A percentile compares a stretch with the other conserved stretches of the same genome.
Conservation (phyloP, 2,113 vertebrate genomes). For the Girardinichthys multiradiatus region DNA sequence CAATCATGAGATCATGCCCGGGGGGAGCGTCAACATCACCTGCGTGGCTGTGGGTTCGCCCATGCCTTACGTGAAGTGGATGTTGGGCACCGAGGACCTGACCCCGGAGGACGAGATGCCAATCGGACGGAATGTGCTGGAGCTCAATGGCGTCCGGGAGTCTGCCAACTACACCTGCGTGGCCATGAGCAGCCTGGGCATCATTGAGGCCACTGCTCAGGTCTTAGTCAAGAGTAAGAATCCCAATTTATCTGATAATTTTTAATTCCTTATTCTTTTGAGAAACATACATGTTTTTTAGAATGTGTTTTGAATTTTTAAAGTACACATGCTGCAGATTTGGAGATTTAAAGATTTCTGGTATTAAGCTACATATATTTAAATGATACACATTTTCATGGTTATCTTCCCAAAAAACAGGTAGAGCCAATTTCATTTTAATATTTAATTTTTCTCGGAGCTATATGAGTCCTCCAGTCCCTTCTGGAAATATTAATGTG, state of each 20-base stretch:
- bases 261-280: neutral
- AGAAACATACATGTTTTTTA: neutral
- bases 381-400: neutral
- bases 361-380: neutral
- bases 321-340: neutral
- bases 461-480: neutral
- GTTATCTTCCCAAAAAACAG: neutral
- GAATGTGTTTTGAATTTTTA: neutral
- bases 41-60: constrained; percentile 97
- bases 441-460: neutral
- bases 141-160: constrained; percentile 94
- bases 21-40: constrained; percentile 97
- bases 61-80: constrained; percentile 99
- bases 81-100: constrained; percentile 94
- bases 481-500: neutral
- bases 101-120: constrained; percentile 98
- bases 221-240: constrained; percentile 96
- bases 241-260: neutral
- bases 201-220: constrained; percentile 94
- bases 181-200: constrained; percentile 98
- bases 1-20: constrained; percentile 98
- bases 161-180: constrained; percentile 98
- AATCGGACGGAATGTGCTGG: constrained; percentile 93
- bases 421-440: neutral
- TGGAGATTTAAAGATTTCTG: neutral